Evolutionary conservation across 1,140 invertebrate species (phyloP).

Genomic region (Sarcophaga bullata): DNA sequence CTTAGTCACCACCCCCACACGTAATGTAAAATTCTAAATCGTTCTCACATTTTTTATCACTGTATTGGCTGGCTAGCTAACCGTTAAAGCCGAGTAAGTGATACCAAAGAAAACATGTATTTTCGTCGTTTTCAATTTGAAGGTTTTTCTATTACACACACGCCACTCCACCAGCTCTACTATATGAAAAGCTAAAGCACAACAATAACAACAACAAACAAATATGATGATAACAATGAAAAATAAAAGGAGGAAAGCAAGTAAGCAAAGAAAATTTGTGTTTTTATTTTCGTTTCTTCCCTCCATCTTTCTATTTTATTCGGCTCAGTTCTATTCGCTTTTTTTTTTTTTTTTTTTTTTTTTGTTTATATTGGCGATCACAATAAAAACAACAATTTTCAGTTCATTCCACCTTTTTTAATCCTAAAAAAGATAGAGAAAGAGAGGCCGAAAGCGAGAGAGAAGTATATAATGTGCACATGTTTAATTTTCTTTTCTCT

Average conservation of each 20-base stretch:
- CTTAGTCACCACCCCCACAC: too few species aligned
- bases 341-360: background rate
- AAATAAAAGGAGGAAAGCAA: background rate
- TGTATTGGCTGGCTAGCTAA: too few species aligned
- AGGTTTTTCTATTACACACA: background rate
- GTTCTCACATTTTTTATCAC: too few species aligned
- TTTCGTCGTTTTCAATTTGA: too few species aligned
- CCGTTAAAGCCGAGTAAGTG: too few species aligned
- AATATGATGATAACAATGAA: background rate
- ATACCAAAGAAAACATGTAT: too few species aligned
- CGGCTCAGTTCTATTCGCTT: background rate
- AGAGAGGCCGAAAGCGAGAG: too few species aligned
- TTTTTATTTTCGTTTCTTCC: background rate
- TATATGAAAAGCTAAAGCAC: background rate
- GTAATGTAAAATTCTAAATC: too few species aligned
- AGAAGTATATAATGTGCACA: too few species aligned
- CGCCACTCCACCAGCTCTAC: background rate
- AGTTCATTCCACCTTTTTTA: constrained; percentile 13
- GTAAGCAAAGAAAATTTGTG: background rate
- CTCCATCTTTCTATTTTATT: too few species aligned
- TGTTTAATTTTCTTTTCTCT: too few species aligned
- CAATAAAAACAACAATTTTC: constrained; percentile 17
- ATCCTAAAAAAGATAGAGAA: too few species aligned
- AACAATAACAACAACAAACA: background rate
- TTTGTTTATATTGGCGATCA: background rate